Percentiles rank a stretch among this genome's conserved stretches.
Evolutionary conservation across 2,113 vertebrate species (phyloP).

Genomic region (Pimephales promelas): DNA sequence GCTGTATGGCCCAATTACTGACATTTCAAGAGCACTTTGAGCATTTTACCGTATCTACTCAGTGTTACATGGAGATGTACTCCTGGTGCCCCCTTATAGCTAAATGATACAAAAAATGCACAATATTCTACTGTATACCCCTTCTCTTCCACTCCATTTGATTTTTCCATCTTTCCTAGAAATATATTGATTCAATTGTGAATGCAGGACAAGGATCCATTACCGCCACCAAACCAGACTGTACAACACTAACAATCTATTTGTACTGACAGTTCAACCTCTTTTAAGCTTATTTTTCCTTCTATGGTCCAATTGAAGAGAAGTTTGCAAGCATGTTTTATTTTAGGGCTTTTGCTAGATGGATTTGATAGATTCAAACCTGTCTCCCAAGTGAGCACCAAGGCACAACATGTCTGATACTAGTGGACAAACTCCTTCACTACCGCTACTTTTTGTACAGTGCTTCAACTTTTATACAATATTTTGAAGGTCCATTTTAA

Average conservation of each 20-base stretch:
- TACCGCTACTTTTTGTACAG: background rate
- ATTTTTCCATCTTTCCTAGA: slow-evolving; percentile 17
- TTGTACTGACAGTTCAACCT: background rate
- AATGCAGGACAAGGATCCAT: slow-evolving; percentile 8
- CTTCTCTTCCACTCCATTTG: background rate
- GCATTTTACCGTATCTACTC: background rate
- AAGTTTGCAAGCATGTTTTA: background rate
- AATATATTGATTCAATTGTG: slow-evolving; percentile 8
- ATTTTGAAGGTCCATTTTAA: background rate
- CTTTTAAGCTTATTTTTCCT: background rate
- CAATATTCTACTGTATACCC: background rate
- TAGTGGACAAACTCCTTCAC: too few species aligned
- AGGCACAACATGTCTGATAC: background rate
- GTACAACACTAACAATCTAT: background rate
- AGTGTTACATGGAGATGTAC: background rate
- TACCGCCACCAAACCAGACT: background rate
- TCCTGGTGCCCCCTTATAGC: background rate
- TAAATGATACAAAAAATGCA: background rate
- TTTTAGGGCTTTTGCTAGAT: background rate
- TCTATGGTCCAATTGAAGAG: background rate
- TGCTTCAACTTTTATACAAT: background rate
- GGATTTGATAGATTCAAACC: background rate
- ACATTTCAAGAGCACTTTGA: background rate
- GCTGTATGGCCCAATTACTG: background rate
- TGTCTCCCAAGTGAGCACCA: background rate